Evolutionary conservation across 2,113 vertebrate genomes (phyloP).

Genomic region (Orthonyx spaldingii): DNA sequence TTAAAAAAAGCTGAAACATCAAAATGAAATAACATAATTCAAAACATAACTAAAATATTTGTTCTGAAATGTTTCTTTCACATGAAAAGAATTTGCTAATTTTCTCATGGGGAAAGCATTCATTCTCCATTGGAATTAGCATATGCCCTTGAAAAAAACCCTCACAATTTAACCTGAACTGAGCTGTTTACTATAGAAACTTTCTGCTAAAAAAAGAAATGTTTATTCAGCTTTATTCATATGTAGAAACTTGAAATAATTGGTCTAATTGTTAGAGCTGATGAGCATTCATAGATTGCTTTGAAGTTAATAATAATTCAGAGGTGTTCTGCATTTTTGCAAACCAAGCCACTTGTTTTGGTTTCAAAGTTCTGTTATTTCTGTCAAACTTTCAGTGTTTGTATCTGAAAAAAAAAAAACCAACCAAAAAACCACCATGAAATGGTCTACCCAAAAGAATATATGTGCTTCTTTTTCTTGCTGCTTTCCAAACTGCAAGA

Average conservation of each 20-base stretch:
- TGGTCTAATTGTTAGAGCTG: conserved; percentile 28
- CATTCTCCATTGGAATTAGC: conserved; percentile 10
- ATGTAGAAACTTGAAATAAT: conserved; percentile 38
- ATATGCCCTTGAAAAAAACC: background rate
- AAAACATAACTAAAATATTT: conserved; percentile 63
- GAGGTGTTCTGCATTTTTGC: conserved; percentile 19
- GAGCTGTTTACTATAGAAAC: background rate
- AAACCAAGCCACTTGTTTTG: background rate
- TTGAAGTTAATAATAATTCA: conserved; percentile 44
- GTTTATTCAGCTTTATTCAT: conserved; percentile 44
- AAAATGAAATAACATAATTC: conserved; percentile 55
- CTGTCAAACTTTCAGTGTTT: background rate
- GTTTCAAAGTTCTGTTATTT: background rate
- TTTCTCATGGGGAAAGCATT: conserved; percentile 19
- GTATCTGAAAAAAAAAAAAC: background rate
- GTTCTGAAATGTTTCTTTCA: conserved; percentile 56
- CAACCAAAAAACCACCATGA: accelerated
- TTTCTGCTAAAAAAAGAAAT: conserved; percentile 29
- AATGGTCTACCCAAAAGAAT: background rate
- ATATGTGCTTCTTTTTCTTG: background rate
- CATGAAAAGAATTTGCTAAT: conserved; percentile 57
- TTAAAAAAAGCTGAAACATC: conserved; percentile 9
- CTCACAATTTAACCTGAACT: background rate
- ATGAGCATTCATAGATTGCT: background rate
- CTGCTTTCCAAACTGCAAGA: background rate